Evolutionary conservation across 2,888 invertebrate genomes (phyloP).

Genomic region (Heliconius charithonia): DNA sequence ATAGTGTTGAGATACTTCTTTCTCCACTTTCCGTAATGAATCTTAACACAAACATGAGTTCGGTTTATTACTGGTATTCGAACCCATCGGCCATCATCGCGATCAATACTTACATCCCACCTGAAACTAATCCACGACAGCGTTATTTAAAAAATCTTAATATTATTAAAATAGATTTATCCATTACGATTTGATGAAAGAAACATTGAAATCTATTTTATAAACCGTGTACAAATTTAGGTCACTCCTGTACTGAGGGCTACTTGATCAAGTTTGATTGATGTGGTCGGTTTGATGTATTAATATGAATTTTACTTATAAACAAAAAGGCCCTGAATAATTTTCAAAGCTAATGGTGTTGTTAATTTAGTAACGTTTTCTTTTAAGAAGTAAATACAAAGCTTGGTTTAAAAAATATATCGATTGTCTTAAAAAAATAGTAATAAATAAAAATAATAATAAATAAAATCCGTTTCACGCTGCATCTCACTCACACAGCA

Average conservation of each 20-base stretch:
- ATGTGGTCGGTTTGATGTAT: constrained; percentile 25
- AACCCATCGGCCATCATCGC: background rate
- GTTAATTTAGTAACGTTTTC: constrained; percentile 6
- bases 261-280: constrained; percentile 24
- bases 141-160: background rate
- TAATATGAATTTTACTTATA: constrained; percentile 13
- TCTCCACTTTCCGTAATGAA: background rate
- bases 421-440: too few relatives aligned
- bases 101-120: background rate
- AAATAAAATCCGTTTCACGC: too few relatives aligned
- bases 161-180: background rate
- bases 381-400: background rate
- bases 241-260: constrained; percentile 13
- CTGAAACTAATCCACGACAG: background rate
- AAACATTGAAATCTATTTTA: constrained; percentile 6
- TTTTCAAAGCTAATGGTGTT: constrained; percentile 14
- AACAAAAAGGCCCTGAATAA: background rate
- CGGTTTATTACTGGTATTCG: background rate
- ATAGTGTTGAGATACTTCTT: background rate
- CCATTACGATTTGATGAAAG: constrained; percentile 12
- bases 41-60: too few relatives aligned
- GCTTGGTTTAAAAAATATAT: background rate
- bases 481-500: too few relatives aligned
- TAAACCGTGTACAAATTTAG: background rate
- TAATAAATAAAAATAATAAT: too few relatives aligned